Percentiles rank a stretch among this genome's conserved stretches.
phyloP scores from a whole-genome alignment of 2,113 vertebrate genomes.

The Channa maculata region DNA sequence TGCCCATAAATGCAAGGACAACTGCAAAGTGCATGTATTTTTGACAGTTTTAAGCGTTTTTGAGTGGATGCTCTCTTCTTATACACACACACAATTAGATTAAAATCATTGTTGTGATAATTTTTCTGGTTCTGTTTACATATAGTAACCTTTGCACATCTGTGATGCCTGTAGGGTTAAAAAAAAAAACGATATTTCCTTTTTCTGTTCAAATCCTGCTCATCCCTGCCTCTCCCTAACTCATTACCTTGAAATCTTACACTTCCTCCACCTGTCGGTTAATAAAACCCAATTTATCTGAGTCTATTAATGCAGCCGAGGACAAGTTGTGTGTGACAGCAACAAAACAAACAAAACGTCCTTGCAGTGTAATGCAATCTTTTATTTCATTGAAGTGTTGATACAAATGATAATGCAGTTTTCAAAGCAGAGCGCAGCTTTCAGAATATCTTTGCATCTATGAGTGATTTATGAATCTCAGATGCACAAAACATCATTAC shows the following conservation, averaged over 20 bases:
- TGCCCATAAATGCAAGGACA: background rate
- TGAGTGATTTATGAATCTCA: constrained; percentile 48
- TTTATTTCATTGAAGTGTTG: constrained; percentile 10
- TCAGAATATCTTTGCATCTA: constrained; percentile 24
- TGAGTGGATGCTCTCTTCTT: background rate
- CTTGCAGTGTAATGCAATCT: background rate
- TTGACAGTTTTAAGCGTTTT: background rate
- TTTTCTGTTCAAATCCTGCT: constrained; percentile 21
- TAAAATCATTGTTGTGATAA: no score
- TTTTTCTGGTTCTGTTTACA: no score
- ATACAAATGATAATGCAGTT: constrained; percentile 47
- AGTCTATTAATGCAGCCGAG: constrained; percentile 15
- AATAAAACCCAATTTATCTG: constrained; percentile 15
- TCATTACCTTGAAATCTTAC: constrained; percentile 31
- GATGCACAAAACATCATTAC: constrained; percentile 49
- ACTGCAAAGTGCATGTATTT: background rate
- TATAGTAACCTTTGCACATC: no score
- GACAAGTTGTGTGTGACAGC: constrained; percentile 25
- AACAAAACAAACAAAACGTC: constrained; percentile 27
- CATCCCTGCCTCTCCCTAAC: background rate
- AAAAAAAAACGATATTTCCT: background rate
- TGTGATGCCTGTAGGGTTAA: no score
- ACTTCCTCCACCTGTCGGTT: constrained; percentile 13
- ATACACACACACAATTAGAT: no score
- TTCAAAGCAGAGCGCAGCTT: constrained; percentile 26